These are phyloP conservation scores for Helleia helle DNA, from an alignment of 2,888 invertebrate species.

Conservation along the genomic window DNA sequence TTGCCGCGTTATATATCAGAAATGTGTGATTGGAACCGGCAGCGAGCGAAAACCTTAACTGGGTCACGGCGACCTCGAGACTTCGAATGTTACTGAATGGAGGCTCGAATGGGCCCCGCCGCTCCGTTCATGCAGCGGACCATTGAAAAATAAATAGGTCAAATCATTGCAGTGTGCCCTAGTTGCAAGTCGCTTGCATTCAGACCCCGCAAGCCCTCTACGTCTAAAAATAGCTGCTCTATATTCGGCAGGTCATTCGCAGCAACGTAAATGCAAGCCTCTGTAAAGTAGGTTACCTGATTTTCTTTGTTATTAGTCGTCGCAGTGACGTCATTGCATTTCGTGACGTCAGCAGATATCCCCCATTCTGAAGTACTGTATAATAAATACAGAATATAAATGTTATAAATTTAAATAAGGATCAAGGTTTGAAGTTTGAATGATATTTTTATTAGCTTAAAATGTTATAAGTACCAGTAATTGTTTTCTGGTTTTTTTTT, in stretches of 20 bases:
- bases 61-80: conserved; percentile 59
- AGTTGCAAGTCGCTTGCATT: conserved; percentile 56
- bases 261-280: conserved; percentile 54
- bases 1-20: background rate
- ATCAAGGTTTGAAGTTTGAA: no score
- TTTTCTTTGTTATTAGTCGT: conserved; percentile 58
- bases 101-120: conserved; percentile 47
- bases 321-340: conserved; percentile 51
- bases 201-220: conserved; percentile 44
- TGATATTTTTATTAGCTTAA: no score
- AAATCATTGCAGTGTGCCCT: conserved; percentile 65
- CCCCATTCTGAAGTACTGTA: conserved; percentile 14
- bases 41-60: conserved; percentile 23
- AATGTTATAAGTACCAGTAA: no score
- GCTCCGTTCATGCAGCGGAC: conserved; percentile 62
- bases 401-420: no score
- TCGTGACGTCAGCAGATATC: conserved; percentile 45
- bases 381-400: conserved; percentile 2
- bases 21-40: background rate
- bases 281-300: conserved; percentile 67
- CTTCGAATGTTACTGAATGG: conserved; percentile 65
- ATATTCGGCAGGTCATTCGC: conserved; percentile 70
- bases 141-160: conserved; percentile 73
- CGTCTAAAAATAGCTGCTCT: conserved; percentile 65
- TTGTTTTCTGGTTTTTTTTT: no score